Conservation (phyloP, 2,113 vertebrate species). For the Cyrtonyx montezumae region DNA sequence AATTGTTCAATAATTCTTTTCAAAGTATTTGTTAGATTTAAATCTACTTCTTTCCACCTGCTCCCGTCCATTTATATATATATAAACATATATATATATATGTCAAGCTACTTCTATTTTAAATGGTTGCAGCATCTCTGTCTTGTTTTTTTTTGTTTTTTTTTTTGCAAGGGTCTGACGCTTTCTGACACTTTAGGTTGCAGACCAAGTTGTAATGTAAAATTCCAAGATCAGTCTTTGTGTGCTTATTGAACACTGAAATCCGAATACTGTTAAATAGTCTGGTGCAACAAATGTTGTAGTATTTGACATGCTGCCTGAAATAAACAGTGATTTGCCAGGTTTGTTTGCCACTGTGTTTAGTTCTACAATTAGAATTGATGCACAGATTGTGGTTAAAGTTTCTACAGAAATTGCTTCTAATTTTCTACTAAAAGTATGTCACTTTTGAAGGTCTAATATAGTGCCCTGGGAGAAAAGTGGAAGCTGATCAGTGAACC, state of each 20-base stretch:
- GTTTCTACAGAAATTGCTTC: background rate
- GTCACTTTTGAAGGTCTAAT: background rate
- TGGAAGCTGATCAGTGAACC: background rate
- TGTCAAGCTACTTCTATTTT: background rate
- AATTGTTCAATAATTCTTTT: too few species aligned
- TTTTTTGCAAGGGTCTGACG: background rate
- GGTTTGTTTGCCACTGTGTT: background rate
- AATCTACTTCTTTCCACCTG: background rate
- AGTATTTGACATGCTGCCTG: background rate
- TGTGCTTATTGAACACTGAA: background rate
- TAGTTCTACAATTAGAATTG: background rate
- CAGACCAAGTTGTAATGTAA: background rate
- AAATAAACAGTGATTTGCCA: background rate
- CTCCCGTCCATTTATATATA: too few species aligned
- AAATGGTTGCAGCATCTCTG: background rate
- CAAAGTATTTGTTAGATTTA: background rate
- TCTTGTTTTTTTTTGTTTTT: too few species aligned
- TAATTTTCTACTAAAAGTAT: background rate
- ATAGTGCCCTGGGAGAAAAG: background rate
- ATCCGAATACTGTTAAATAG: background rate
- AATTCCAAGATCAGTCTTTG: background rate
- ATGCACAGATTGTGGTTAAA: background rate
- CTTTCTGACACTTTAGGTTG: background rate
- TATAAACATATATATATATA: background rate
- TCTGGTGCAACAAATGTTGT: background rate